Base-by-base conservation (phyloP, 2,797 vertebrate genomes). In the Sphenopsis melanotis region DNA sequence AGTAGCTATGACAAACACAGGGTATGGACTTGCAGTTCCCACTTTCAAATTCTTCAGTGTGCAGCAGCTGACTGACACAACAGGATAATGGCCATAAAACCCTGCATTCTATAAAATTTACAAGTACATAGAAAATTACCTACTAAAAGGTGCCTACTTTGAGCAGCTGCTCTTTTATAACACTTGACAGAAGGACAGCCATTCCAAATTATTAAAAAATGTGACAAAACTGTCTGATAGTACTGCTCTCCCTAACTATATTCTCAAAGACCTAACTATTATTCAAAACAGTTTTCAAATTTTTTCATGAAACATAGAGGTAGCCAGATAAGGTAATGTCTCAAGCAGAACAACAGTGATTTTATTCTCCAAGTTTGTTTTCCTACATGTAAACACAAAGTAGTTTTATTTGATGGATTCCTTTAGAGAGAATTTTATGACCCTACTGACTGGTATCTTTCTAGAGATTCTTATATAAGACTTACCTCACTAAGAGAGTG, bases 401-500 rank as follows among this genome's bases (percentile, higher is more conserved):
- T 11, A 36, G 12, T 68, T 93, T 75, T 68, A 89, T 57, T 22
- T 76, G 16, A 24, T 50, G 49, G 4, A 36, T 42, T 76, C 22
- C 7, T 63, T 70, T 32, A 56, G 0, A 59, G 4, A 9, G 44
- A 59, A 66, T 83, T 64, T 46, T 42, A 74, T 7, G 23, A 52
- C 3, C 6, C 18, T 70, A 26, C 55, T 74, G 47, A 66, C 0
- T 4, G 32, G 8, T 34, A 56, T 24, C 26, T 59, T 88, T 46
- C 55, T 8, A 71, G 30, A 74, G 16, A 30, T 18, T 81, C 11
- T 78, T 32, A 52, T 4, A 42, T 9, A 36, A 80, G 63, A 72
- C 97, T 94, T 86, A 99, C 99, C 99, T 99, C 76, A 99, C 99
- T 90, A 99, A 96, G 34, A 99, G 97, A 41, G 99, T 99, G 75